phyloP scores from a whole-genome alignment of 92 coral and sea anemone species.

The Actinostola sp. region DNA sequence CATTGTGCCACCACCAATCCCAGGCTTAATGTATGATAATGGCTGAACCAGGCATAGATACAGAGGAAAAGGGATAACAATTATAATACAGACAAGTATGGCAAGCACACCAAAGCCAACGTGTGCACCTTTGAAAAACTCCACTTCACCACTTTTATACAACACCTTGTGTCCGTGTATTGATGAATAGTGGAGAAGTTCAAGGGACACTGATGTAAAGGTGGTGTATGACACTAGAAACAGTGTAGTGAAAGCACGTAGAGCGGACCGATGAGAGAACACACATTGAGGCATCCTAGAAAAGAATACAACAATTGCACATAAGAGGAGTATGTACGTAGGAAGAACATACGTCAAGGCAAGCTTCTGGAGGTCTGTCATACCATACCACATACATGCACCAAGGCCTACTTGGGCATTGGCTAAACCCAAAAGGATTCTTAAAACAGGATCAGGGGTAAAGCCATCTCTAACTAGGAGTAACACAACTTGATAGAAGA shows the following conservation, averaged over 20 bases:
- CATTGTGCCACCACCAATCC: conserved; percentile 32
- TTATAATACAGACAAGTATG: conserved; percentile 44
- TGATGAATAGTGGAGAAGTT: conserved; percentile 52
- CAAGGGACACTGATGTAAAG: conserved; percentile 62
- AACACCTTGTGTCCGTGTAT: conserved; percentile 39
- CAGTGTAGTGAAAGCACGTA: conserved; percentile 68
- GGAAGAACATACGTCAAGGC: conserved; percentile 73
- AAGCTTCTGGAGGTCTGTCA: conserved; percentile 68
- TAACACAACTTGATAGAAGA: conserved; percentile 69
- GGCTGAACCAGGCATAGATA: conserved; percentile 44
- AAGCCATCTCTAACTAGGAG: conserved; percentile 58
- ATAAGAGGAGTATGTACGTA: conserved; percentile 54
- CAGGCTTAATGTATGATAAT: conserved; percentile 23
- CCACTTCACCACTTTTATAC: conserved; percentile 59
- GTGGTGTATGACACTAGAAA: conserved; percentile 71
- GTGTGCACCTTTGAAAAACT: conserved; percentile 54
- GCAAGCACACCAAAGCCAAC: conserved; percentile 51
- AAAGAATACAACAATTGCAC: conserved; percentile 34
- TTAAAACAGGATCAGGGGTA: conserved; percentile 56
- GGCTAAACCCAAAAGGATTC: conserved; percentile 65
- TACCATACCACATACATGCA: conserved; percentile 75
- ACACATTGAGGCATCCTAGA: conserved; percentile 46
- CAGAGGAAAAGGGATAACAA: conserved; percentile 72
- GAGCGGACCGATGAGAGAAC: conserved; percentile 67
- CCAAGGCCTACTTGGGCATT: conserved; percentile 72